phyloP scores from a whole-genome alignment of 2,797 vertebrate genomes.

The Muscicapa striata region DNA sequence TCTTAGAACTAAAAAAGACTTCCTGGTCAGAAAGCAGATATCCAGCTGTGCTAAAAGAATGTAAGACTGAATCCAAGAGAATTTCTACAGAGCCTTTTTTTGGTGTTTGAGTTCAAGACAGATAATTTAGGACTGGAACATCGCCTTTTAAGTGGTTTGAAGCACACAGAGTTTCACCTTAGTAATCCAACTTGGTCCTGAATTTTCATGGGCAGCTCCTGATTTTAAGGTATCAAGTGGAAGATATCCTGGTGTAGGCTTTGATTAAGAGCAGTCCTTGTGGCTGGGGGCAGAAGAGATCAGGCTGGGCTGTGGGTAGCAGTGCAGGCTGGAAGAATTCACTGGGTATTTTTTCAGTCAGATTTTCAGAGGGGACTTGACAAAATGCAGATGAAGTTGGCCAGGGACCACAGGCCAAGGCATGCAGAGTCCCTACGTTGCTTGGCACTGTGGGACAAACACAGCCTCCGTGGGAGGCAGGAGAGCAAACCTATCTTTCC shows the following conservation, averaged over 20 bases:
- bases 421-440: rapidly evolving
- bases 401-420: background rate
- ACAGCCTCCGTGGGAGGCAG: background rate
- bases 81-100: background rate
- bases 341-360: background rate
- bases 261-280: background rate
- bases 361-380: background rate
- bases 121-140: slow-evolving; percentile 32
- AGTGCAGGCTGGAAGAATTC: background rate
- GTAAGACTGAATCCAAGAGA: slow-evolving; percentile 8
- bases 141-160: background rate
- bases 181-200: background rate
- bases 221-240: background rate
- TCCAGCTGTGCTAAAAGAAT: slow-evolving; percentile 67
- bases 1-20: slow-evolving; percentile 61
- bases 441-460: background rate
- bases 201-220: background rate
- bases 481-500: background rate
- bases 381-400: background rate
- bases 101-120: slow-evolving; percentile 24
- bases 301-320: background rate
- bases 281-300: background rate
- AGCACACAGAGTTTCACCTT: background rate
- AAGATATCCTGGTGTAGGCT: background rate
- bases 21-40: slow-evolving; percentile 55